These are phyloP conservation scores for Gallinago nigripennis DNA, from an alignment of 2,797 vertebrate genomes.

Conservation along the genomic window DNA sequence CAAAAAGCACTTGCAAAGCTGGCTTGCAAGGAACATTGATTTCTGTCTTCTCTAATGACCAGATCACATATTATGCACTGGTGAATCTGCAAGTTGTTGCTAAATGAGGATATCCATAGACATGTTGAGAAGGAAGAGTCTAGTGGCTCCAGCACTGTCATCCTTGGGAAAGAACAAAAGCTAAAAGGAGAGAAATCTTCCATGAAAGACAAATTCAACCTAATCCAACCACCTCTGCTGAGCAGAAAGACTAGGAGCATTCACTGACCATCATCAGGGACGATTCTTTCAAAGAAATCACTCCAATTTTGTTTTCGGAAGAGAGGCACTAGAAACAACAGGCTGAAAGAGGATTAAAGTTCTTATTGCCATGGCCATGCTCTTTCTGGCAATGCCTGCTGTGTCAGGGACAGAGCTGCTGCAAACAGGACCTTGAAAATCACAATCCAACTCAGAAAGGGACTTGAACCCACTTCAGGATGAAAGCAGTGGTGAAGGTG, in stretches of 20 bases:
- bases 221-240: background rate
- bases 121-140: background rate
- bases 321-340: background rate
- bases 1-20: background rate
- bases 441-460: background rate
- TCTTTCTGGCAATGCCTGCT: background rate
- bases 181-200: background rate
- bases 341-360: background rate
- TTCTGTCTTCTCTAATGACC: background rate
- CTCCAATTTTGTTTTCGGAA: background rate
- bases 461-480: fast-evolving
- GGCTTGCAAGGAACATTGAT: background rate
- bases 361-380: background rate
- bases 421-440: background rate
- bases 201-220: background rate
- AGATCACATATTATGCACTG: background rate
- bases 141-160: background rate
- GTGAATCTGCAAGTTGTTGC: background rate
- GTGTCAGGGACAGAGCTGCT: background rate
- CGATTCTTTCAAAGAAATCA: background rate
- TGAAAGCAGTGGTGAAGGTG: background rate
- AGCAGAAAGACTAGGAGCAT: background rate
- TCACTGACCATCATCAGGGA: background rate
- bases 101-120: background rate
- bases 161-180: background rate